Conservation (phyloP, 2,113 vertebrate species). For the Epinephelus cyanopodus region DNA sequence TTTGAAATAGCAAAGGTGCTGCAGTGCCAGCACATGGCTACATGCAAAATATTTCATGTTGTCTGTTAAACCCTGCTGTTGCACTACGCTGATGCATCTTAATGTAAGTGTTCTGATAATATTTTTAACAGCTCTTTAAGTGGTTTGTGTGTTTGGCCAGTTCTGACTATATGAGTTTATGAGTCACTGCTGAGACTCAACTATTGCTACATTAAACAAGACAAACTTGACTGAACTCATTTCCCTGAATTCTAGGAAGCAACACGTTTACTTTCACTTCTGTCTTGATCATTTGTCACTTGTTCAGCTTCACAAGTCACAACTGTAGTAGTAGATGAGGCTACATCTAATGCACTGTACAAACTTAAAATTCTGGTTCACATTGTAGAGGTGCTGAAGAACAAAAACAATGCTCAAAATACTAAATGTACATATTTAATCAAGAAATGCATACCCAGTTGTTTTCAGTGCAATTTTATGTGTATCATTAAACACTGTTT, state of each 20-base stretch:
- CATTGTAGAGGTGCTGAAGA: not conserved
- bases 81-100: not conserved
- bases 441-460: not conserved
- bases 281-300: not conserved
- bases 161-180: not conserved
- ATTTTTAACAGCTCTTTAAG: not conserved
- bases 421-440: not conserved
- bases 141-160: not conserved
- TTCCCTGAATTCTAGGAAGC: constrained; percentile 32
- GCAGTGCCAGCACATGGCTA: not conserved
- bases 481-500: not conserved
- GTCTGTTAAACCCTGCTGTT: not conserved
- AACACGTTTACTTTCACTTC: constrained; percentile 32
- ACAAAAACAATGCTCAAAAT: constrained; percentile 1
- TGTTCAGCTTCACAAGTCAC: constrained; percentile 19
- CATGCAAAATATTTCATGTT: not conserved
- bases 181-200: not conserved
- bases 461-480: not conserved
- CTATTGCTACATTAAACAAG: constrained; percentile 7
- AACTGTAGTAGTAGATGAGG: not conserved
- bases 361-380: not conserved
- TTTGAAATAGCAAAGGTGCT: not conserved
- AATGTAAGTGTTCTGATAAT: not conserved
- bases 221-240: not conserved
- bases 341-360: not conserved